Conservation (phyloP, 2,113 vertebrate genomes). For the Centrocercus urophasianus region DNA sequence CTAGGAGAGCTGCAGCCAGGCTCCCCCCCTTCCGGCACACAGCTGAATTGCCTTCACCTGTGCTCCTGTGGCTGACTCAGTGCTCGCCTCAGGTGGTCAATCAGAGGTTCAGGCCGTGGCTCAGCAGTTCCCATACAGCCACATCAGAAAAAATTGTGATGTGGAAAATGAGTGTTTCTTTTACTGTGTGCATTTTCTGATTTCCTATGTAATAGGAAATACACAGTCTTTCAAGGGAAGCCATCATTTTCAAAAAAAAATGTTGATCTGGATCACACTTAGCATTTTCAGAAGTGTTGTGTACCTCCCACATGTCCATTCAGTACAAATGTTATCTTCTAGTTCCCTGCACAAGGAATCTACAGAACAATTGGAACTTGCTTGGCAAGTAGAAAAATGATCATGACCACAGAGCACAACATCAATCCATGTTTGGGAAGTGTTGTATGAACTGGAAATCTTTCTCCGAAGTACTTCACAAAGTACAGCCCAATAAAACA, state of each 20-base stretch:
- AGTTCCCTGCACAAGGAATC: not conserved
- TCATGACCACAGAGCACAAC: constrained; percentile 31
- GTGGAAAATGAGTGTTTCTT: not conserved
- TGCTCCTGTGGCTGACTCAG: too few relatives aligned
- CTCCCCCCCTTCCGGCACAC: too few relatives aligned
- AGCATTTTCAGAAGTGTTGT: not conserved
- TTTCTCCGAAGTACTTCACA: constrained; percentile 60
- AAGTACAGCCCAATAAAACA: constrained; percentile 34
- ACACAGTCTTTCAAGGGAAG: not conserved
- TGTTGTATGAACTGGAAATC: constrained; percentile 69
- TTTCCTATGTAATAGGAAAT: not conserved
- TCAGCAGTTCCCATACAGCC: not conserved
- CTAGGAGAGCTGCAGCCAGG: too few relatives aligned
- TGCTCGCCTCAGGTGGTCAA: too few relatives aligned
- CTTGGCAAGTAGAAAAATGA: constrained; percentile 47
- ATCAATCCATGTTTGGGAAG: constrained; percentile 27
- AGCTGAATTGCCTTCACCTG: too few relatives aligned
- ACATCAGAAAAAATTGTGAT: not conserved
- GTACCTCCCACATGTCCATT: not conserved
- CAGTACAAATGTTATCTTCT: not conserved
- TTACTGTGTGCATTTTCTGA: not conserved
- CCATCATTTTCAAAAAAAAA: not conserved
- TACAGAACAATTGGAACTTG: constrained; percentile 11
- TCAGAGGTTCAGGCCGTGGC: too few relatives aligned
- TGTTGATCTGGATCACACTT: not conserved